These are phyloP conservation scores for Bothrops jararaca DNA, from an alignment of 2,113 vertebrate genomes.

Conservation along the genomic window DNA sequence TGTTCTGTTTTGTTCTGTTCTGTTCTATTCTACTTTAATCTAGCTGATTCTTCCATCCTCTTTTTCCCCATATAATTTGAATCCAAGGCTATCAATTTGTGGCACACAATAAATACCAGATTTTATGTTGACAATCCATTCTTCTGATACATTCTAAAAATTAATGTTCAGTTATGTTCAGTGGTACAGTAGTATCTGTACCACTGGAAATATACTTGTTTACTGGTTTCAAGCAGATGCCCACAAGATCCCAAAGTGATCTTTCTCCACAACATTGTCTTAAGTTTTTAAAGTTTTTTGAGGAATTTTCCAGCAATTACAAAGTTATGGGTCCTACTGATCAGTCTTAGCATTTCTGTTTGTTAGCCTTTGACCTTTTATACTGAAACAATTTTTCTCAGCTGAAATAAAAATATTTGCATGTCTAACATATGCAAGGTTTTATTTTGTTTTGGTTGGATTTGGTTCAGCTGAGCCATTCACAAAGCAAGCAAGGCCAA, in stretches of 20 bases:
- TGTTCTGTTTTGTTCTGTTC: no score
- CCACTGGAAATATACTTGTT: not conserved
- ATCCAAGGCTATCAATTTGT: not conserved
- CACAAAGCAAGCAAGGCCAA: not conserved
- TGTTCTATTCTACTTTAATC: not conserved
- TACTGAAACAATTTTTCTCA: not conserved
- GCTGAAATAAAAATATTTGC: not conserved
- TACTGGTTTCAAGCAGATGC: not conserved
- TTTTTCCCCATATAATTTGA: not conserved
- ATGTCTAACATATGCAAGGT: not conserved
- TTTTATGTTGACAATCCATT: not conserved
- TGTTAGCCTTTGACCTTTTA: not conserved
- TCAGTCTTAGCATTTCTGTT: not conserved
- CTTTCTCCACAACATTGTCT: not conserved
- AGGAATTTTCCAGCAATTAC: not conserved
- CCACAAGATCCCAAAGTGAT: not conserved
- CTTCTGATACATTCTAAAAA: conserved; percentile 3
- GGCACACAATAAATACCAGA: conserved; percentile 9
- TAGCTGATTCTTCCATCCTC: not conserved
- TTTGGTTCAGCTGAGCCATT: not conserved
- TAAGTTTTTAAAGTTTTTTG: not conserved
- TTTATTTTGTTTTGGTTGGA: not conserved
- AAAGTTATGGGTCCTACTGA: not conserved
- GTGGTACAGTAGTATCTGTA: not conserved
- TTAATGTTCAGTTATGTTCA: not conserved